phyloP scores from a whole-genome alignment of 1,140 invertebrate species.

The Diachasma alloeum region DNA sequence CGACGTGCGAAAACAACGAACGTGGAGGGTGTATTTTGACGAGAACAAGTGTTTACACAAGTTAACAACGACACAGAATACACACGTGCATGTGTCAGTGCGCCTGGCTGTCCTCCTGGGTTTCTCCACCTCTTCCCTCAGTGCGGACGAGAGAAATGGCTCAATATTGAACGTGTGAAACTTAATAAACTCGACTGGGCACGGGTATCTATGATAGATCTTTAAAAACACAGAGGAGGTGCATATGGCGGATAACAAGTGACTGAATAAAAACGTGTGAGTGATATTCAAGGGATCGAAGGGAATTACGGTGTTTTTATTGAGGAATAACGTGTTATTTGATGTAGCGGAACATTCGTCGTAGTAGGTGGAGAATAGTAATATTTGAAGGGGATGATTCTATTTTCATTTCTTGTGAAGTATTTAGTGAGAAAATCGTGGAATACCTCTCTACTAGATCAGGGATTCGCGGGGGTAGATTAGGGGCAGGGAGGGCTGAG shows the following conservation, averaged over 20 bases:
- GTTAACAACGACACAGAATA: constrained; percentile 6
- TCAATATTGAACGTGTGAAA: constrained; percentile 25
- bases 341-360: too few species aligned
- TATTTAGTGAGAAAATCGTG: too few species aligned
- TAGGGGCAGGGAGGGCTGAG: too few species aligned
- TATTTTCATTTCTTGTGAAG: too few species aligned
- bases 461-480: too few species aligned
- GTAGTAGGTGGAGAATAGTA: too few species aligned
- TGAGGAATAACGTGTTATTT: too few species aligned
- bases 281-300: background rate
- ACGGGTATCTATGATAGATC: background rate
- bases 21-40: background rate
- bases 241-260: background rate
- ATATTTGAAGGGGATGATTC: too few species aligned
- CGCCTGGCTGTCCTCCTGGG: background rate
- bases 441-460: too few species aligned
- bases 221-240: background rate
- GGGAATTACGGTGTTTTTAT: background rate
- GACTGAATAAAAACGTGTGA: background rate
- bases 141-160: background rate
- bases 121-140: background rate
- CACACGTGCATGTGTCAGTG: background rate
- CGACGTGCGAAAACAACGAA: constrained; percentile 1
- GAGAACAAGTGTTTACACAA: constrained; percentile 17
- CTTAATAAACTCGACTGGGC: background rate